phyloP scores from a whole-genome alignment of 2,113 vertebrate species.

The Cololabis saira region DNA sequence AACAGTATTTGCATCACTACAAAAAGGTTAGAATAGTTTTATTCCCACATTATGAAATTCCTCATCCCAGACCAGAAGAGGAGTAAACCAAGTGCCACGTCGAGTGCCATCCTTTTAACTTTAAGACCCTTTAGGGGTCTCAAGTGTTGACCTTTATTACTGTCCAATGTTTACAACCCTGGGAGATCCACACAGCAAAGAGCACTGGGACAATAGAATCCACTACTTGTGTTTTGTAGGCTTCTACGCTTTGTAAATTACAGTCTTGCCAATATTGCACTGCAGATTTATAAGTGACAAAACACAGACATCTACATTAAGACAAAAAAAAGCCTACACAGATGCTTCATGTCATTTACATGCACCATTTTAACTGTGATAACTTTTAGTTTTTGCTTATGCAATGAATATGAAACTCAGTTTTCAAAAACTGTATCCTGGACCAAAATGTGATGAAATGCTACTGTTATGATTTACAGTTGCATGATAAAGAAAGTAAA shows the following conservation, averaged over 20 bases:
- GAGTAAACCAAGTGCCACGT: conserved; percentile 1
- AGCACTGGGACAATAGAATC: conserved; percentile 12
- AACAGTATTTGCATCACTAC: neutral
- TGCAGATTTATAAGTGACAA: conserved; percentile 3
- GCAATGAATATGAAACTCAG: neutral
- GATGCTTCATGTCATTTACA: conserved; percentile 7
- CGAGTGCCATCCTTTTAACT: neutral
- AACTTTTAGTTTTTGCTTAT: conserved; percentile 10
- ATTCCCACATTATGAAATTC: neutral
- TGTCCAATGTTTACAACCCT: conserved; percentile 74
- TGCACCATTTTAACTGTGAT: conserved; percentile 32
- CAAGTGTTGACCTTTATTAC: conserved; percentile 66
- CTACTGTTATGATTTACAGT: too few species aligned
- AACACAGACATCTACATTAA: neutral
- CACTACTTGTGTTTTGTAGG: conserved; percentile 4
- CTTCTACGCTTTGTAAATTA: neutral
- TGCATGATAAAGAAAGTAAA: too few species aligned
- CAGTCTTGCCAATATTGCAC: neutral
- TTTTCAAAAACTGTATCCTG: conserved; percentile 30
- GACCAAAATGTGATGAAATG: neutral
- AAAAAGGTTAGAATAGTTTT: neutral
- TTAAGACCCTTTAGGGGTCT: neutral
- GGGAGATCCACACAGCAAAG: conserved; percentile 20
- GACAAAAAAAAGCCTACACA: neutral
- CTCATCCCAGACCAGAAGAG: conserved; percentile 1